Percentiles rank a stretch among this genome's conserved stretches.
Conservation (phyloP, 2,888 invertebrate genomes). For the Eristalis tenax region DNA sequence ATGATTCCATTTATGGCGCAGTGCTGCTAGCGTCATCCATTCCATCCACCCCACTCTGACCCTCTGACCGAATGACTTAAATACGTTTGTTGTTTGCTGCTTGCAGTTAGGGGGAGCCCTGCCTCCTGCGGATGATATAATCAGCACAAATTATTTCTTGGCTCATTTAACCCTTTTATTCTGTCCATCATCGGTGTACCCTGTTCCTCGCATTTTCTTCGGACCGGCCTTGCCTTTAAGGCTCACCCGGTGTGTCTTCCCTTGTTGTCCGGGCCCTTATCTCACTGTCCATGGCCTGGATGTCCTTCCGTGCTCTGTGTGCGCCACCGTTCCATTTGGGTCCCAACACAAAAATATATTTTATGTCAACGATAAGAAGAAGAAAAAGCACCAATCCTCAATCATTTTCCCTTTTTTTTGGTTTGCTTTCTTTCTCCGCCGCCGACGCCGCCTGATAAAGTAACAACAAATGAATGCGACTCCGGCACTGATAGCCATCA, state of each 20-base stretch:
- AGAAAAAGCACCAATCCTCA: slow-evolving; percentile 57
- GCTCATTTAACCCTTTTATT: slow-evolving; percentile 72
- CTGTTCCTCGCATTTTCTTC: background rate
- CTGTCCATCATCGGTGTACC: slow-evolving; percentile 50
- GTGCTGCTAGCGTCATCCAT: background rate
- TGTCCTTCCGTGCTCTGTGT: slow-evolving; percentile 29
- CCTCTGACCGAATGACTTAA: slow-evolving; percentile 64
- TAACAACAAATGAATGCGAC: slow-evolving; percentile 57
- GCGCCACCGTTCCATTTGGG: slow-evolving; percentile 45
- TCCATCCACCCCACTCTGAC: background rate
- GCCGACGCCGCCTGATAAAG: slow-evolving; percentile 3
- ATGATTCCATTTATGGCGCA: slow-evolving; percentile 55
- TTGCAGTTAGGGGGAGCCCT: slow-evolving; percentile 1
- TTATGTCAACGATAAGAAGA: slow-evolving; percentile 63
- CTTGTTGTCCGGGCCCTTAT: background rate
- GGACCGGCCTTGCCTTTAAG: slow-evolving; percentile 11
- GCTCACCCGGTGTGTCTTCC: background rate
- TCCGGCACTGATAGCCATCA: slow-evolving; percentile 57
- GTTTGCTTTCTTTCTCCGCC: background rate
- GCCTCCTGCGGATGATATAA: slow-evolving; percentile 59
- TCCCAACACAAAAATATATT: slow-evolving; percentile 47
- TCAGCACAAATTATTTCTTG: slow-evolving; percentile 72
- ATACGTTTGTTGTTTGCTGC: slow-evolving; percentile 46
- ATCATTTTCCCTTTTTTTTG: slow-evolving; percentile 35
- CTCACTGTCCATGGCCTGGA: slow-evolving; percentile 43